phyloP scores from a whole-genome alignment of 2,888 invertebrate species.

The Nematopogon swammerdamellus region DNA sequence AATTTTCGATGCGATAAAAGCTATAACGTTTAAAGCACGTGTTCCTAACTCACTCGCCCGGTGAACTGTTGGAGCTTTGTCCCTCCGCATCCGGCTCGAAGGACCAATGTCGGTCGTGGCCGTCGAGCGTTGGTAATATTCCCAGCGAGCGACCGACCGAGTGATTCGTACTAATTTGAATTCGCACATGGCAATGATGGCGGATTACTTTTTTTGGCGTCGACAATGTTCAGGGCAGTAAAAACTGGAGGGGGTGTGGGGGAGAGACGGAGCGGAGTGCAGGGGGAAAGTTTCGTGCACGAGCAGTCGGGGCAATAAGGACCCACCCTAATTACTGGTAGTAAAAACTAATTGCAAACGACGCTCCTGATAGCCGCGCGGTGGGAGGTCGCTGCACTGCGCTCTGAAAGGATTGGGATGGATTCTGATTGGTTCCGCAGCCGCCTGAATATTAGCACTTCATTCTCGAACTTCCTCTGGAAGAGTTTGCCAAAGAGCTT shows the following conservation, averaged over 20 bases:
- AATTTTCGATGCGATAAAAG: not conserved
- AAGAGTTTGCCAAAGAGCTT: no score
- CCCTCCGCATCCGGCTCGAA: not conserved
- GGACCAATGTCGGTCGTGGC: not conserved
- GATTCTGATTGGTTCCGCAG: not conserved
- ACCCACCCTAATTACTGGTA: conserved; percentile 39
- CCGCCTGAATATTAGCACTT: not conserved
- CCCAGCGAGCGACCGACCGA: not conserved
- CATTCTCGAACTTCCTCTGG: no score
- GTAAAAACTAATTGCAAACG: conserved; percentile 47
- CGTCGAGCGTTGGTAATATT: not conserved
- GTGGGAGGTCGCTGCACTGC: no score
- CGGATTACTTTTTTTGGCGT: not conserved
- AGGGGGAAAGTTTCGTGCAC: no score
- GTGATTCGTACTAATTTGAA: not conserved
- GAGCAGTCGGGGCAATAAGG: not conserved
- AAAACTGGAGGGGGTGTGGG: not conserved
- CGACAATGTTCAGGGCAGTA: not conserved
- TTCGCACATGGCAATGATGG: not conserved
- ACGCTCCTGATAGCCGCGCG: not conserved
- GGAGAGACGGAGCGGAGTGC: not conserved
- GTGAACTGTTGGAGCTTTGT: not conserved
- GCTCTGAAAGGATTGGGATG: not conserved
- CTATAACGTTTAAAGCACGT: not conserved
- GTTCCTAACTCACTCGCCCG: not conserved